Conservation (phyloP, 2,797 vertebrate species). For the Chelon auratus region DNA sequence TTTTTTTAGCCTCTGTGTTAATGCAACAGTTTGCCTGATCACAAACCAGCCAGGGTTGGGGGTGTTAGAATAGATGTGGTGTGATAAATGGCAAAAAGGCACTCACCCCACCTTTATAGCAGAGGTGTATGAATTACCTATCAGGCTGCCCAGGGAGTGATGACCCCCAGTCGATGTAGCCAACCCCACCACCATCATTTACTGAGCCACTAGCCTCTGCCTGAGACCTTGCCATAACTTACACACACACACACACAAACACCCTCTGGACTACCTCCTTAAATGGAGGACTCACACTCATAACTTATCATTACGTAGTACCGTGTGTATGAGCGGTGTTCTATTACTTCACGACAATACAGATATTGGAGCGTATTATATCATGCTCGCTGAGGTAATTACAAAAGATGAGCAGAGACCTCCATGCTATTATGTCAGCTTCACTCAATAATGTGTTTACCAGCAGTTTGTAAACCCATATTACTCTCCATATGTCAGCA, state of each 20-base stretch:
- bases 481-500: conserved; percentile 39
- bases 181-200: conserved; percentile 73
- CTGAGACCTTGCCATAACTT: conserved; percentile 68
- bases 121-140: conserved; percentile 75
- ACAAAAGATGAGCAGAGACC: conserved; percentile 54
- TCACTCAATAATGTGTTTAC: conserved; percentile 41
- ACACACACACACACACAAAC: conserved; percentile 30
- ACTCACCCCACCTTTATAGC: conserved; percentile 36
- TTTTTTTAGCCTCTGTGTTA: conserved; percentile 13
- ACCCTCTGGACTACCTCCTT: conserved; percentile 50
- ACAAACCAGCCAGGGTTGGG: conserved; percentile 5
- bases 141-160: conserved; percentile 68
- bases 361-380: conserved; percentile 67
- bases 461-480: conserved; percentile 25
- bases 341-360: conserved; percentile 70
- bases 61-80: conserved; percentile 20
- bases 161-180: conserved; percentile 70
- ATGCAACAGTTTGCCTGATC: conserved; percentile 54
- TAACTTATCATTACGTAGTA: conserved; percentile 72
- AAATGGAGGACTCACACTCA: conserved; percentile 60
- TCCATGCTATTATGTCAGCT: conserved; percentile 10
- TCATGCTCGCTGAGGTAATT: conserved; percentile 66
- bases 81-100: conserved; percentile 66
- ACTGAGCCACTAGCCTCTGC: conserved; percentile 62
- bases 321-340: conserved; percentile 66